A percentile compares a stretch with the other conserved stretches of the same genome.
phyloP scores from a whole-genome alignment of 2,888 invertebrate species.

The Drosophila neutralis region DNA sequence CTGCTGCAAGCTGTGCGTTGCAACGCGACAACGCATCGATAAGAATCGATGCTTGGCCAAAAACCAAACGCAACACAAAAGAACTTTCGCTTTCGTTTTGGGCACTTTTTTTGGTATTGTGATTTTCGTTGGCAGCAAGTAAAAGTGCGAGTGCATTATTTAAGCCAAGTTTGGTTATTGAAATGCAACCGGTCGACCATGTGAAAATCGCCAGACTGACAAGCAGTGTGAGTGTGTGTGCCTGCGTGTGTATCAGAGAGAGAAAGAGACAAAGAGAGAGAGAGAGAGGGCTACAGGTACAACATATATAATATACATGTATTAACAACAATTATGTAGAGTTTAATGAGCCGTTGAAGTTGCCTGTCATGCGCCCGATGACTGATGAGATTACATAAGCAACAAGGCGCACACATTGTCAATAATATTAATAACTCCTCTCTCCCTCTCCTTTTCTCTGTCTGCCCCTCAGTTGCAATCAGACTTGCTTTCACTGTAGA shows the following conservation, averaged over 20 bases:
- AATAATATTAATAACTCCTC: constrained; percentile 3
- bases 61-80: constrained; percentile 63
- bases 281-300: constrained; percentile 15
- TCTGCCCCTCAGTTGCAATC: constrained; percentile 1
- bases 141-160: constrained; percentile 77
- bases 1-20: constrained; percentile 4
- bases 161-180: constrained; percentile 76
- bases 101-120: constrained; percentile 26
- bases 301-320: constrained; percentile 18
- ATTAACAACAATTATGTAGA: constrained; percentile 69
- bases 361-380: constrained; percentile 61
- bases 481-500: constrained; percentile 70
- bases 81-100: constrained; percentile 77
- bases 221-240: constrained; percentile 11
- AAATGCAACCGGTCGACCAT: constrained; percentile 75
- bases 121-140: constrained; percentile 51
- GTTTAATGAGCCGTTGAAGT: constrained; percentile 69
- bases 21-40: constrained; percentile 40
- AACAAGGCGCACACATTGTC: constrained; percentile 55
- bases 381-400: constrained; percentile 74
- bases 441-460: too few relatives aligned
- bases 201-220: constrained; percentile 53
- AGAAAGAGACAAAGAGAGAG: neutral
- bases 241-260: neutral
- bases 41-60: constrained; percentile 65